Percentiles rank a stretch among this genome's conserved stretches.
phyloP scores from a whole-genome alignment of 1,140 invertebrate genomes.

The Carcinoscorpius rotundicauda region DNA sequence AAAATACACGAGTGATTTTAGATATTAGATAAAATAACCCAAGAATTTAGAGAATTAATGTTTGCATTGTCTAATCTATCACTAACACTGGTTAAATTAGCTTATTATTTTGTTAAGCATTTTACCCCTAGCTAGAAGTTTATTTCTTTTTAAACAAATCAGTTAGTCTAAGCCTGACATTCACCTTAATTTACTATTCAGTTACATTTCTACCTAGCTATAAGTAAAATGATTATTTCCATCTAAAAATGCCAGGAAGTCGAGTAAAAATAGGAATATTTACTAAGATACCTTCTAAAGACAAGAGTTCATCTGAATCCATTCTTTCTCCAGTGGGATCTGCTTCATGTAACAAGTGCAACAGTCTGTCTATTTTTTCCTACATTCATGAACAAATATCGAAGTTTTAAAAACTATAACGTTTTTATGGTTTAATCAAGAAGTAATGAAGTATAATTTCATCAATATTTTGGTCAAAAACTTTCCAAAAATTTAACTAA shows the following conservation, averaged over 20 bases:
- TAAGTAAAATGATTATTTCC: no score
- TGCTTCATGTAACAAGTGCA: conserved; percentile 23
- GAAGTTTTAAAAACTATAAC: conserved; percentile 21
- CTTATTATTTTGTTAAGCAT: no score
- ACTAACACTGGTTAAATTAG: no score
- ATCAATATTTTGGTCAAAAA: background rate
- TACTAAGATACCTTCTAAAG: conserved; percentile 19
- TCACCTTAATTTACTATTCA: no score
- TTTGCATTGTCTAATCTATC: conserved; percentile 1
- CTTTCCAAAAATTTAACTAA: background rate
- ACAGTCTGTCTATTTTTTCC: conserved; percentile 22
- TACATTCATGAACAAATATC: background rate
- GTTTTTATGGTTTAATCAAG: conserved; percentile 3
- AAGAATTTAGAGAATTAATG: background rate
- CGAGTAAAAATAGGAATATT: background rate
- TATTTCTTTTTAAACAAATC: no score
- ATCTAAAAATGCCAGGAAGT: no score
- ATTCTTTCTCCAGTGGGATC: conserved; percentile 21
- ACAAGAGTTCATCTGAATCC: conserved; percentile 22
- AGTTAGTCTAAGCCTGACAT: no score
- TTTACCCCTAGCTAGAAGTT: no score
- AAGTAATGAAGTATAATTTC: conserved; percentile 1
- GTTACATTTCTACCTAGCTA: no score
- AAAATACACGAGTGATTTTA: no score
- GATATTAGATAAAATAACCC: no score